Conservation (phyloP, 2,888 invertebrate genomes). For the Chrysomela aeneicollis region DNA sequence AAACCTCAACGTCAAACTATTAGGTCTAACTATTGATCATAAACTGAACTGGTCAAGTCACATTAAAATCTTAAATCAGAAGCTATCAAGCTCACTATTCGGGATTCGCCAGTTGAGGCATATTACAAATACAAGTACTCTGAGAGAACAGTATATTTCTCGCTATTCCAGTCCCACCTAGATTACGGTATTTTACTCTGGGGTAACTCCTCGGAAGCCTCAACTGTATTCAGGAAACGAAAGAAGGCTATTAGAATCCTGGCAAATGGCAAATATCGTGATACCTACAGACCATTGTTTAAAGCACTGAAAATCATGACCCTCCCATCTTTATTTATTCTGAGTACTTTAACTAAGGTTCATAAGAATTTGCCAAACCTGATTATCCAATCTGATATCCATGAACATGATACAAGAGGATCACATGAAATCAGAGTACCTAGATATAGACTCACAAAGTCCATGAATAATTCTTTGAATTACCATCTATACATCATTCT, state of each 20-base stretch:
- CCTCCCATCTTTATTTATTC: background rate
- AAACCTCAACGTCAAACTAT: background rate
- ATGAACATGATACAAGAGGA: too few relatives aligned
- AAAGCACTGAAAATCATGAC: background rate
- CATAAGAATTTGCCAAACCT: background rate
- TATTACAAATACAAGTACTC: too few relatives aligned
- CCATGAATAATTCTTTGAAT: too few relatives aligned
- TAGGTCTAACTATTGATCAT: too few relatives aligned
- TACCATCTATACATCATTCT: background rate
- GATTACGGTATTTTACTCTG: background rate
- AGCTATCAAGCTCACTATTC: too few relatives aligned
- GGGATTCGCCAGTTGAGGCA: too few relatives aligned
- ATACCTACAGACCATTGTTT: background rate
- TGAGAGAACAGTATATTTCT: background rate
- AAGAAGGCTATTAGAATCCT: background rate
- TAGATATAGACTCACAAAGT: too few relatives aligned
- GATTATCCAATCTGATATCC: background rate
- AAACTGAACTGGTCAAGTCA: too few relatives aligned
- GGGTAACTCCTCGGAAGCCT: background rate
- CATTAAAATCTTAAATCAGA: too few relatives aligned
- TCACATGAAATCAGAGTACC: too few relatives aligned
- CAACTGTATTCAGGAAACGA: background rate
- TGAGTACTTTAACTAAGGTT: background rate
- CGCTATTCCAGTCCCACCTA: background rate
- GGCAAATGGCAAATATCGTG: background rate